Base-by-base conservation (phyloP, 53 echinoderm and acorn worm species). In the Echinarachnius parma region DNA sequence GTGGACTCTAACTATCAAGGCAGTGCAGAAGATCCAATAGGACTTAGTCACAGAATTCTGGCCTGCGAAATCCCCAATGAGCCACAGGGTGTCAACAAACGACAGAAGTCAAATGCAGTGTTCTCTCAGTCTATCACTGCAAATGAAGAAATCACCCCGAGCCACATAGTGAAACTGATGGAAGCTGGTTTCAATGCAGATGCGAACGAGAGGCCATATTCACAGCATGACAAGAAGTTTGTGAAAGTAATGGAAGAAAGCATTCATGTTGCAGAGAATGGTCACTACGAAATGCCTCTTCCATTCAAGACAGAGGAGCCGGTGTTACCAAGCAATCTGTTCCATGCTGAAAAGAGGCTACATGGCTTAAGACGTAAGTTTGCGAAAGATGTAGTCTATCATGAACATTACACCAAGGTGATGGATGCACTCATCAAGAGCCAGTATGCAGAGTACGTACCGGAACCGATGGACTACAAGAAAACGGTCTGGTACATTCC, bases 211-310 rank as follows among this genome's bases (percentile, higher is more conserved):
- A 70, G 21, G 20, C 16, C 46, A 35, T 45, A 52, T 39, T 86
- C 86, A 3, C 81, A 81, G 53, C 50, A 79, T 31, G 88, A 88
- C 36, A 19, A 39, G 31, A 64, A 46, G 29, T 89, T 89, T 45
- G 53, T 89, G 48, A 50, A 29, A 28, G 76, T 84, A 10, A 39
- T 89, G 54, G 35, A 78, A 28, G 60, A 80, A 4, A 48, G 61
- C 20, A 82, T 82, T 29, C 39, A 54, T 27, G 39, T 10, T 23
- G 50, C 20, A 8, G 58, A 50, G 15, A 80, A 84, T 23, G 77
- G 81, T 28, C 89, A 89, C 68, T 77, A 81, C 22, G 77, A 86
- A 55, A 86, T 74, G 80, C 77, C 81, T 11, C 66, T 81, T 37
- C 88, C 88, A 5, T 80, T 89, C 44, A 79, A 64, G 28, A 65